A percentile compares a stretch with the other conserved stretches of the same genome.
Conservation (phyloP, 1,140 invertebrate genomes). For the Campoletis sonorensis region DNA sequence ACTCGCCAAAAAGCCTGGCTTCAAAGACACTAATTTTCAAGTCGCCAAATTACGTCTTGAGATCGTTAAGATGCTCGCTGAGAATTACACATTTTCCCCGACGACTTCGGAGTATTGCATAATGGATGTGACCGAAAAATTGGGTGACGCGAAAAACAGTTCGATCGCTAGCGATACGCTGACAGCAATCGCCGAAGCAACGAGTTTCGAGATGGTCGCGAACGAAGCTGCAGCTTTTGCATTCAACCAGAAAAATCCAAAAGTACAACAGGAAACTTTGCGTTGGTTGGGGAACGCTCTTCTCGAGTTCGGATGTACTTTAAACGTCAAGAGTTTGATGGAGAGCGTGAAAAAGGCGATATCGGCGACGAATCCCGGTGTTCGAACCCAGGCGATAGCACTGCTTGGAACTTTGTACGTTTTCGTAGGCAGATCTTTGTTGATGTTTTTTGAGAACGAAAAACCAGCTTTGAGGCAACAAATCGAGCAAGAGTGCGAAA, state of each 20-base stretch:
- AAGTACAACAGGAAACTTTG: conserved; percentile 91
- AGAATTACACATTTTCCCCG: conserved; percentile 85
- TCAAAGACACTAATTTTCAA: conserved; percentile 96
- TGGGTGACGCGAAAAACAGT: conserved; percentile 91
- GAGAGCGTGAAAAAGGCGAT: conserved; percentile 90
- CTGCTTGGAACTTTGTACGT: conserved; percentile 86
- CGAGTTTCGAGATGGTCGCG: conserved; percentile 85
- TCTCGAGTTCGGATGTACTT: conserved; percentile 89
- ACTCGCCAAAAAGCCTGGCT: conserved; percentile 90
- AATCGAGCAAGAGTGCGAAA: conserved; percentile 92
- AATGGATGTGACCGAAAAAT: conserved; percentile 89
- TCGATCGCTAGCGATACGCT: conserved; percentile 83
- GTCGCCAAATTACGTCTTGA: conserved; percentile 91
- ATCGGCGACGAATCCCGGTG: conserved; percentile 88
- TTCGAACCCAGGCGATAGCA: conserved; percentile 85
- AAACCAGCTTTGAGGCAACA: conserved; percentile 90
- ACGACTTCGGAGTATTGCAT: conserved; percentile 86
- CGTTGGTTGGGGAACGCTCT: conserved; percentile 87
- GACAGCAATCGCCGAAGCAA: conserved; percentile 86
- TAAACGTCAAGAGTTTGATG: conserved; percentile 88
- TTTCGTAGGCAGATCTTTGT: conserved; percentile 86
- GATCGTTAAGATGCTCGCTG: conserved; percentile 85
- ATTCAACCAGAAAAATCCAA: conserved; percentile 94
- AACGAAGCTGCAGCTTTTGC: conserved; percentile 84
- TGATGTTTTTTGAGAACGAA: conserved; percentile 91